phyloP scores from a whole-genome alignment of 2,888 invertebrate species.

The Stenotaenia linearis region DNA sequence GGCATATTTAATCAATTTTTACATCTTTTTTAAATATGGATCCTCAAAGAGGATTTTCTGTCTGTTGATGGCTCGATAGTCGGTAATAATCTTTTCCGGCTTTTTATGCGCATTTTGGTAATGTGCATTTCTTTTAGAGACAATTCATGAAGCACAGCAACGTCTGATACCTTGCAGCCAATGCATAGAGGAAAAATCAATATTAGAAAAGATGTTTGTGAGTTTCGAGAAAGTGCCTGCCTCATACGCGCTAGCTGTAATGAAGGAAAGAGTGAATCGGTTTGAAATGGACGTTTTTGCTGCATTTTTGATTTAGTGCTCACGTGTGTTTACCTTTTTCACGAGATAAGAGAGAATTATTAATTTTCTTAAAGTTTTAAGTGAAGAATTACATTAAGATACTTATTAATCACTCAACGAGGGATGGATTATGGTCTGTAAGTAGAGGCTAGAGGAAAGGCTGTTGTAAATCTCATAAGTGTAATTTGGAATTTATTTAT shows the following conservation, averaged over 20 bases:
- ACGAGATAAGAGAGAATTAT: no score
- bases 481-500: no score
- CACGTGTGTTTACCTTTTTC: neutral
- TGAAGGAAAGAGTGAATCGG: neutral
- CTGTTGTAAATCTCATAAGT: no score
- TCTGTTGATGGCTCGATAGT: neutral
- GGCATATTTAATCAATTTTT: no score
- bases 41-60: neutral
- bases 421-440: no score
- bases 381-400: no score
- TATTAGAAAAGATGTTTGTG: constrained; percentile 14
- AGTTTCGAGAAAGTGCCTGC: neutral
- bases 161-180: constrained; percentile 11
- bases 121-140: neutral
- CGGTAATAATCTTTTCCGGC: neutral
- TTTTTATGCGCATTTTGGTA: neutral
- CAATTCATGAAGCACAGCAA: constrained; percentile 7
- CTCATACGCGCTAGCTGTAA: constrained; percentile 2
- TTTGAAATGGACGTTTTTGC: neutral
- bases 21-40: neutral
- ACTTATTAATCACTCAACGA: no score
- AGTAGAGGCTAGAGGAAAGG: no score
- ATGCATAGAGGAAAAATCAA: constrained; percentile 7
- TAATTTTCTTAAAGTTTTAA: no score
- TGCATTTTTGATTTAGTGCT: neutral